Evolutionary conservation across 2,888 invertebrate genomes (phyloP).

Genomic region (Charanyca ferruginea): DNA sequence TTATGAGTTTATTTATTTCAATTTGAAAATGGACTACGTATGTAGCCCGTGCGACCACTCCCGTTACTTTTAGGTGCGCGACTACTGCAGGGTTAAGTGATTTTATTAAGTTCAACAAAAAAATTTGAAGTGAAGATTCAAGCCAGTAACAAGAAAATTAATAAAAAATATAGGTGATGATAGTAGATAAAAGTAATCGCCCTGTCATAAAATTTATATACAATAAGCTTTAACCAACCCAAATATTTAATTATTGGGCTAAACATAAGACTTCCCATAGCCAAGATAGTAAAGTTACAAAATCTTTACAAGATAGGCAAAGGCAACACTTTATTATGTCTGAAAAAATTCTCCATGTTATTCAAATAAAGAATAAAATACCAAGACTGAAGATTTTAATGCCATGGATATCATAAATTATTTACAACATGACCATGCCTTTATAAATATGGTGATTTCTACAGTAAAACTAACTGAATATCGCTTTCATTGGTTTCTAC

Average conservation of each 20-base stretch:
- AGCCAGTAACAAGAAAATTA: too few relatives aligned
- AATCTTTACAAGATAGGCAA: not conserved
- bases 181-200: constrained; percentile 35
- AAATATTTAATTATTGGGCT: constrained; percentile 16
- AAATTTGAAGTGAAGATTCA: too few relatives aligned
- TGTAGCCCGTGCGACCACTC: too few relatives aligned
- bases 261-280: not conserved
- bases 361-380: constrained; percentile 6
- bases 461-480: constrained; percentile 27
- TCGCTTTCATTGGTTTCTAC: constrained; percentile 49
- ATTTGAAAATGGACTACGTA: too few relatives aligned
- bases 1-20: too few relatives aligned
- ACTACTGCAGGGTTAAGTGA: too few relatives aligned
- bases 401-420: constrained; percentile 40
- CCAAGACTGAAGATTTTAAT: constrained; percentile 7
- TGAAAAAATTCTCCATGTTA: constrained; percentile 10
- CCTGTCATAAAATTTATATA: constrained; percentile 27
- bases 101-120: too few relatives aligned
- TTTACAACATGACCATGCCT: constrained; percentile 29
- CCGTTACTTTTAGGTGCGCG: too few relatives aligned
- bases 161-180: not conserved
- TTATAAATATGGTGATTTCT: constrained; percentile 52
- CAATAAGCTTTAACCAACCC: not conserved
- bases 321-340: constrained; percentile 23
- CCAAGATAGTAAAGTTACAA: constrained; percentile 22